These are phyloP conservation scores for Ladona fulva DNA, from an alignment of 1,140 invertebrate genomes.

Conservation along the genomic window DNA sequence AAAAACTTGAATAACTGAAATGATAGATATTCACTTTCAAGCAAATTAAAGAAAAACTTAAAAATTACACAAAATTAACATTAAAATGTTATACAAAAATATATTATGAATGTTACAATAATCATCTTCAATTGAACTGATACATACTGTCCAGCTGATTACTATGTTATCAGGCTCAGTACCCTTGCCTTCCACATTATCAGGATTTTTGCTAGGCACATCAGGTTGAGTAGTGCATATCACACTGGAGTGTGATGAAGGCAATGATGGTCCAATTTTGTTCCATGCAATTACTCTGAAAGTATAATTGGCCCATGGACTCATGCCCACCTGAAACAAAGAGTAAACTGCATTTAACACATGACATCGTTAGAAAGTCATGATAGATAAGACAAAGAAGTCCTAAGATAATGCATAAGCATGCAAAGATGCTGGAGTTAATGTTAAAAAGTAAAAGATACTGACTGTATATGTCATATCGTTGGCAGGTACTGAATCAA, in stretches of 20 bases:
- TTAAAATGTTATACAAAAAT: too few species aligned
- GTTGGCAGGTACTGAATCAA: constrained; percentile 65
- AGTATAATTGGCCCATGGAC: constrained; percentile 93
- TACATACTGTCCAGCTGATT: constrained; percentile 83
- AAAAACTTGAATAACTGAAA: too few species aligned
- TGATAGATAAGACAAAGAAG: constrained; percentile 12
- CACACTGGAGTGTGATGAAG: constrained; percentile 64
- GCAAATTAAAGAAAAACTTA: too few species aligned
- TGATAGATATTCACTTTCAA: too few species aligned
- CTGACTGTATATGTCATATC: constrained; percentile 59
- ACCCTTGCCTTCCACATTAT: constrained; percentile 86
- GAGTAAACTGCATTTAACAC: background rate
- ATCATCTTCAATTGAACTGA: too few species aligned
- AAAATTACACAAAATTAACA: too few species aligned
- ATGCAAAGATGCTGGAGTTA: constrained; percentile 17
- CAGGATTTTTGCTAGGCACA: constrained; percentile 89
- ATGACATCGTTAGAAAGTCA: too few species aligned
- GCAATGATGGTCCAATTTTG: constrained; percentile 81
- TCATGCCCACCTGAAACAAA: constrained; percentile 52
- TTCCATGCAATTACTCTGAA: constrained; percentile 90
- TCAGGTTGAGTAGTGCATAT: constrained; percentile 76
- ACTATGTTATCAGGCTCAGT: constrained; percentile 81
- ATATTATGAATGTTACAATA: too few species aligned
- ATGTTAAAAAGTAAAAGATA: constrained; percentile 14
- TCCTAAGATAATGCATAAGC: background rate